A percentile compares a stretch with the other conserved stretches of the same genome.
phyloP scores from a whole-genome alignment of 2,113 vertebrate species.

The Percina caprodes region DNA sequence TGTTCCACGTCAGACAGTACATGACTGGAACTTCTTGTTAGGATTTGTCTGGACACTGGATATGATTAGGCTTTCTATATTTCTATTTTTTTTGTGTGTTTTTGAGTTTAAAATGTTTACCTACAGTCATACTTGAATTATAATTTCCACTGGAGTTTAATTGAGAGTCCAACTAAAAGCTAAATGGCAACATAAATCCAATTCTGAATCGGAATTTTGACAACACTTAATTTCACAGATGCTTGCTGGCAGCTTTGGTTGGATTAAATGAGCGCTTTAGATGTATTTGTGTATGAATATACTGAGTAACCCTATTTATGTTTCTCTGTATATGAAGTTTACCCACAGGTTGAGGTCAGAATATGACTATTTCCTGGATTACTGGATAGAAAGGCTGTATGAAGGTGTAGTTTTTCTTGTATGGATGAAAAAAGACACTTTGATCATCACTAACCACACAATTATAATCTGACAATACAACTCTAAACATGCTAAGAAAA shows the following conservation, averaged over 20 bases:
- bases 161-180: conserved; percentile 23
- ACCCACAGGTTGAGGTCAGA: conserved; percentile 17
- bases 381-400: conserved; percentile 4
- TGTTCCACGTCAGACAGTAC: conserved; percentile 2
- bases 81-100: conserved; percentile 16
- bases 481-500: conserved; percentile 54
- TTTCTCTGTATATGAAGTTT: conserved; percentile 13
- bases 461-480: conserved; percentile 18
- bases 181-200: conserved; percentile 25
- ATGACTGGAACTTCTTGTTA: conserved; percentile 36
- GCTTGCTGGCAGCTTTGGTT: conserved; percentile 14
- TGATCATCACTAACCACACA: conserved; percentile 31
- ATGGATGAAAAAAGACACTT: conserved; percentile 5
- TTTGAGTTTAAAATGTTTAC: conserved; percentile 29
- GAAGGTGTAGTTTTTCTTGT: conserved; percentile 9
- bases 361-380: conserved; percentile 5
- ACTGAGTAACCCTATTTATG: conserved; percentile 16
- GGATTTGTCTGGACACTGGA: conserved; percentile 19
- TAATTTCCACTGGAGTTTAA: conserved; percentile 6
- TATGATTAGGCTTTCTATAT: conserved; percentile 16
- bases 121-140: conserved; percentile 25
- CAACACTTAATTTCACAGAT: not conserved
- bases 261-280: conserved; percentile 9
- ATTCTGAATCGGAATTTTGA: conserved; percentile 6
- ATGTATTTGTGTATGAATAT: not conserved